Evolutionary conservation across 2,888 invertebrate genomes (phyloP), one percentile per base, ranked within the genome.

Genomic region (Belgica antarctica): DNA sequence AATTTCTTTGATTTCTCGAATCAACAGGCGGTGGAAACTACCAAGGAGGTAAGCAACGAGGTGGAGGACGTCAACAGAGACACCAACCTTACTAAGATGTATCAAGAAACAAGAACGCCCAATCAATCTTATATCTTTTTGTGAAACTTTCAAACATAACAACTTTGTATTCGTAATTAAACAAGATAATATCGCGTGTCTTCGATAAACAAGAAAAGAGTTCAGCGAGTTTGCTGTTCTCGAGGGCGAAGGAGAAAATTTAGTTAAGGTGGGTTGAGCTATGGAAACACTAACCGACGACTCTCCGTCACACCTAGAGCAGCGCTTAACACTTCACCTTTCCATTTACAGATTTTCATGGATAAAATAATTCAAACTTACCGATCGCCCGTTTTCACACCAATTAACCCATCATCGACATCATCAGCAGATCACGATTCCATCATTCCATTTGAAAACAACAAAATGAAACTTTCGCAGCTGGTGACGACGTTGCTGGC

Each of bases 1-100:
- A 15, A 41, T 10, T 2, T 41, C 10, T 41, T 41, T 41, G 10
- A 41, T 41, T n/a, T n/a, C n/a, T n/a, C n/a, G n/a, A n/a, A 8
- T 25, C 34, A 59, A 57, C 70, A 70, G 83, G 77, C 74, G 83
- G 83, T 78, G 81, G 82, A 77, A 83, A 87, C 79, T 90, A 88
- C 84, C 87, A 86, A 79, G 89, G 91, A 77, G 92, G 92, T 82
- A 92, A 92, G 84, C 90, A 91, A 83, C 87, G 89, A 80, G 90
- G 91, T 15, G 68, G 86, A 74, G 87, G 88, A 79, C 86, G 88
- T 77, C 90, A 90, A 83, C 90, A 90, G 82, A 88, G 92, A 86
- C 91, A 91, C 84, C 90, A 91, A 83, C 92, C 92, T 80, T 92
- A 92, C 83, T 91, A 89, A 79, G 41, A 41, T 10, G 41, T 41